Base-by-base conservation (phyloP, 2,888 invertebrate genomes). In the Sicus ferrugineus region DNA sequence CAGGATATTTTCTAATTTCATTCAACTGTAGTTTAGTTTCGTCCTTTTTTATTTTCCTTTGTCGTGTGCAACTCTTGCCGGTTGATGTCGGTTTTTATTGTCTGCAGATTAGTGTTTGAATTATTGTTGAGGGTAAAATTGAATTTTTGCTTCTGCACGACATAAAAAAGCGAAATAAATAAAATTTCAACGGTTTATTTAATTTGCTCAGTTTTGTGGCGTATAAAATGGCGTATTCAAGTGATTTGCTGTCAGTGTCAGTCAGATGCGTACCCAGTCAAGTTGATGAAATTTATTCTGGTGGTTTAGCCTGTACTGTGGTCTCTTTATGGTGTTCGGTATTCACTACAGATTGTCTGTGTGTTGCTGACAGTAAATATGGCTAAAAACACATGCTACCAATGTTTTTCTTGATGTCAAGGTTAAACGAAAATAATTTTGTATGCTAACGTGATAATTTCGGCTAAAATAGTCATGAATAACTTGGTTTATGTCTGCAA, bases 81-180 rank as follows among this genome's bases (percentile, higher is more conserved):
- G 59, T n/a, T 59, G 59, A 38, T 34, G 38, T 19, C 34, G 14
- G 19, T 23, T 62, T 46, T 28, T 62, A 48, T 62, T 48, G 42
- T 59, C 16, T 26, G 46, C 46, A 48, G 62, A 62, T 48, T 62
- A 46, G 46, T 62, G 48, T 7, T 19, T 46, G 28, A 62, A 46
- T 28, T 28, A 62, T 46, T 46, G 48, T 48, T 19, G 28, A 9
- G 4, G 23, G 31, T 38, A 2, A 61, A 61, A 61, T 61, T 38
- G 61, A 61, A 61, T 38, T 21, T 59, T 26, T 56, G 56, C n/a
- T 4, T 4, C n/a, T 4, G 42, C 4, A 16, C 14, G 42, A 42
- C 38, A 23, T 19, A 5, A 59, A 42, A 34, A 38, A 23, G 5
- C 3, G 26, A 42, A 23, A 42, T 42, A 42, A 42, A 2, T 1